These are phyloP conservation scores for Notospermus geniculatus DNA, from an alignment of 1,140 invertebrate genomes.

Conservation along the genomic window DNA sequence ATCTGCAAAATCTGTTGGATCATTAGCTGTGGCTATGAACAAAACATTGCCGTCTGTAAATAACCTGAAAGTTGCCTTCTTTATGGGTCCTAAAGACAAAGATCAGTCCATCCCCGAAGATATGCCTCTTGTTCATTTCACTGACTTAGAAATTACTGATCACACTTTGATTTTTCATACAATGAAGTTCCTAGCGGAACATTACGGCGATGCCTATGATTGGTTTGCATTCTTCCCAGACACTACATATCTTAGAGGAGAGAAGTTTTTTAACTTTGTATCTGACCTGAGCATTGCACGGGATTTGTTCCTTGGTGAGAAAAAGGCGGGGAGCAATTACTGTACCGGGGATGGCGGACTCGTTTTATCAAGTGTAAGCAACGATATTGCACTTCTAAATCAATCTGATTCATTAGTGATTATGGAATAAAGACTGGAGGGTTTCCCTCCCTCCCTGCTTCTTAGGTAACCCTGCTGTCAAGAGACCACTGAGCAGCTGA, in stretches of 20 bases:
- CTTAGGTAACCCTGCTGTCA: too few species aligned
- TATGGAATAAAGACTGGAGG: too few species aligned
- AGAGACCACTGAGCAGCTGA: too few species aligned
- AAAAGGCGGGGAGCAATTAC: slow-evolving; percentile 37
- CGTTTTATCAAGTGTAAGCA: slow-evolving; percentile 43
- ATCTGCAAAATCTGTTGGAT: slow-evolving; percentile 68
- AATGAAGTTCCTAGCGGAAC: slow-evolving; percentile 84
- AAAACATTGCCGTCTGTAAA: slow-evolving; percentile 71
- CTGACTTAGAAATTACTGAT: slow-evolving; percentile 39
- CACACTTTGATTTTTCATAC: slow-evolving; percentile 61
- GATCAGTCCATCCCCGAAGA: slow-evolving; percentile 52
- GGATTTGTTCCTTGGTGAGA: slow-evolving; percentile 56
- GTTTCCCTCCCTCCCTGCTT: too few species aligned
- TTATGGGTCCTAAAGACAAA: slow-evolving; percentile 69
- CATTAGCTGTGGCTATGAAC: slow-evolving; percentile 73
- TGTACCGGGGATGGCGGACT: slow-evolving; percentile 45
- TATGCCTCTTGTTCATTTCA: slow-evolving; percentile 49
- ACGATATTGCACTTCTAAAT: too few species aligned
- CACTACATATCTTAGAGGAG: slow-evolving; percentile 74
- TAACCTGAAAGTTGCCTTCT: slow-evolving; percentile 74
- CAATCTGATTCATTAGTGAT: too few species aligned
- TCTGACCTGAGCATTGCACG: slow-evolving; percentile 74
- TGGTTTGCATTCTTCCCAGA: slow-evolving; percentile 86
- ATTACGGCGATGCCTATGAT: slow-evolving; percentile 83
- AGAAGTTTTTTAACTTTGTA: slow-evolving; percentile 67